phyloP scores from a whole-genome alignment of 2,113 vertebrate genomes.

The Sylvia atricapilla region DNA sequence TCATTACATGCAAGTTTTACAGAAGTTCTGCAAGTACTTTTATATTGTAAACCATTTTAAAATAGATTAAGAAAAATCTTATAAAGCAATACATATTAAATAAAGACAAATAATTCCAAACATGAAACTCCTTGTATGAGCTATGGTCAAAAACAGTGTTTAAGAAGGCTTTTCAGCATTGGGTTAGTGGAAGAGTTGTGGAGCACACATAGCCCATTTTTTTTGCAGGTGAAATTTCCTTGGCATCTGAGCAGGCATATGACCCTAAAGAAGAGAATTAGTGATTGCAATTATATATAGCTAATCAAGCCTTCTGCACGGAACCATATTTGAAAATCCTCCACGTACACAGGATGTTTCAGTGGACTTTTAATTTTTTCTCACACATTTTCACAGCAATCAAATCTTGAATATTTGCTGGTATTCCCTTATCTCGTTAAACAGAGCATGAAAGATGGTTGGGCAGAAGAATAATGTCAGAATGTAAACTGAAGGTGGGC shows the following conservation, averaged over 20 bases:
- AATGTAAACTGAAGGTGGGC: neutral
- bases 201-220: constrained; percentile 27
- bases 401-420: constrained; percentile 50
- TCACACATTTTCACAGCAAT: constrained; percentile 26
- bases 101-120: constrained; percentile 24
- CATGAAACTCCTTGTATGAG: constrained; percentile 13
- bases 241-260: constrained; percentile 59
- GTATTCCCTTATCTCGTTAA: constrained; percentile 65
- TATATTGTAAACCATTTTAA: neutral
- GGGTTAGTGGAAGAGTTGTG: constrained; percentile 27
- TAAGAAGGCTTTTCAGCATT: constrained; percentile 36
- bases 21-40: neutral
- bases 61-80: neutral
- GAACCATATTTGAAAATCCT: constrained; percentile 66
- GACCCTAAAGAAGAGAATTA: constrained; percentile 71
- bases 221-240: constrained; percentile 66
- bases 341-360: constrained; percentile 18
- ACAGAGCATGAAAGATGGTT: neutral
- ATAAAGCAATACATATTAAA: constrained; percentile 15
- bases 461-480: neutral
- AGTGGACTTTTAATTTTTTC: neutral
- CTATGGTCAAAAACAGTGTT: neutral
- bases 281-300: constrained; percentile 73
- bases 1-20: neutral
- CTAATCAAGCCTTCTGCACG: constrained; percentile 69